Conservation (phyloP, 2,113 vertebrate genomes). For the Parotia lawesii region DNA sequence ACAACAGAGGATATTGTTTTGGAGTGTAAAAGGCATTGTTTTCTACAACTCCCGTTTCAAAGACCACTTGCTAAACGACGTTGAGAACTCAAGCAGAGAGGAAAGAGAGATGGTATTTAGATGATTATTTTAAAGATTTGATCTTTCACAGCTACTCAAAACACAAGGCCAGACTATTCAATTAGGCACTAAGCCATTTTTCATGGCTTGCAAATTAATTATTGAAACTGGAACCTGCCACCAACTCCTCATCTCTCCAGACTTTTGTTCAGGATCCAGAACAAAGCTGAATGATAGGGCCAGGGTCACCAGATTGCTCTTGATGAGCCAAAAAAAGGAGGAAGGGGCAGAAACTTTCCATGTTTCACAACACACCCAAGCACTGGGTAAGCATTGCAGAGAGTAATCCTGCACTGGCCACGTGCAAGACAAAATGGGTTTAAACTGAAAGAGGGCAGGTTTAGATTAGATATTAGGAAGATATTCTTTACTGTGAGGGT, state of each 20-base stretch:
- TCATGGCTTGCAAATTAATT: conserved; percentile 11
- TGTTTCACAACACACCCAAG: not conserved
- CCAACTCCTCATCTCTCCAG: not conserved
- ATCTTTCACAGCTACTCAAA: conserved; percentile 25
- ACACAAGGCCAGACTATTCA: conserved; percentile 25
- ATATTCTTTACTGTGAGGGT: not conserved
- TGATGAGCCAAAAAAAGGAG: not conserved
- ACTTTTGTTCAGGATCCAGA: not conserved
- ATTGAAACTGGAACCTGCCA: not conserved
- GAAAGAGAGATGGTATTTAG: conserved; percentile 19
- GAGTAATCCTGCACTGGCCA: not conserved
- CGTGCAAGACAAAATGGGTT: not conserved
- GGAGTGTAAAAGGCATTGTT: conserved; percentile 20
- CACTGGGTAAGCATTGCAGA: not conserved
- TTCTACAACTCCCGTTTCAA: not conserved
- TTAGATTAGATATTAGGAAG: not conserved
- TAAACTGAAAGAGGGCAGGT: not conserved
- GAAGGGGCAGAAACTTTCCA: not conserved
- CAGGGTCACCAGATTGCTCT: not conserved
- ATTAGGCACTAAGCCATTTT: conserved; percentile 37
- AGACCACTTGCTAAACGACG: not conserved
- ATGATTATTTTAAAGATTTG: conserved; percentile 33
- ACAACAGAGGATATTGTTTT: conserved; percentile 8
- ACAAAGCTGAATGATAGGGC: not conserved
- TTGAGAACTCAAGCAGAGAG: conserved; percentile 42